These are phyloP conservation scores for Blennius ocellaris DNA, from an alignment of 2,113 vertebrate genomes.

Conservation along the genomic window DNA sequence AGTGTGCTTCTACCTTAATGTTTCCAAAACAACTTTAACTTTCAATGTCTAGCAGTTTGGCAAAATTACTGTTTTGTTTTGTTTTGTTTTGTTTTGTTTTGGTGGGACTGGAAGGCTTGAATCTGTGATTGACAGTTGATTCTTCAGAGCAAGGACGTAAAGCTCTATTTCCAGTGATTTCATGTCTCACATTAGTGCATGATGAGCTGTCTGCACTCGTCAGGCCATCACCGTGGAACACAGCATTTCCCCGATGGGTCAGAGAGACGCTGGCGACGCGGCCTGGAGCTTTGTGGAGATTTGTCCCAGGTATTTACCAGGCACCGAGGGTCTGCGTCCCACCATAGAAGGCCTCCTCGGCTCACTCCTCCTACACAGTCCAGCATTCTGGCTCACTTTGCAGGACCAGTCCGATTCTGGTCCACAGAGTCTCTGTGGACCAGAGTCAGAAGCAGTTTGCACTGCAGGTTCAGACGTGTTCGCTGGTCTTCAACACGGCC, in stretches of 20 bases:
- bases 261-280: not conserved
- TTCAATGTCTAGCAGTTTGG: too few species aligned
- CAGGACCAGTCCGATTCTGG: constrained; percentile 38
- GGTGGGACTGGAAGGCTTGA: too few species aligned
- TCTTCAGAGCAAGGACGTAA: too few species aligned
- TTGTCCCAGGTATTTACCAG: constrained; percentile 30
- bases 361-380: constrained; percentile 14
- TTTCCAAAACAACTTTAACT: too few species aligned
- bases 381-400: constrained; percentile 28
- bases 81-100: too few species aligned
- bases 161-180: too few species aligned
- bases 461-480: constrained; percentile 7
- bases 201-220: not conserved
- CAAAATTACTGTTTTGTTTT: too few species aligned
- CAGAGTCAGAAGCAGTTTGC: not conserved
- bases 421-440: constrained; percentile 8
- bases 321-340: not conserved
- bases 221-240: not conserved
- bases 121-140: too few species aligned
- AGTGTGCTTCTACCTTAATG: too few species aligned
- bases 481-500: not conserved
- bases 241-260: not conserved
- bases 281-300: not conserved
- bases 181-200: not conserved
- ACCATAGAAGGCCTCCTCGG: not conserved